Base-by-base conservation (phyloP, 1,140 invertebrate genomes). In the Caenorhabditis brenneri region DNA sequence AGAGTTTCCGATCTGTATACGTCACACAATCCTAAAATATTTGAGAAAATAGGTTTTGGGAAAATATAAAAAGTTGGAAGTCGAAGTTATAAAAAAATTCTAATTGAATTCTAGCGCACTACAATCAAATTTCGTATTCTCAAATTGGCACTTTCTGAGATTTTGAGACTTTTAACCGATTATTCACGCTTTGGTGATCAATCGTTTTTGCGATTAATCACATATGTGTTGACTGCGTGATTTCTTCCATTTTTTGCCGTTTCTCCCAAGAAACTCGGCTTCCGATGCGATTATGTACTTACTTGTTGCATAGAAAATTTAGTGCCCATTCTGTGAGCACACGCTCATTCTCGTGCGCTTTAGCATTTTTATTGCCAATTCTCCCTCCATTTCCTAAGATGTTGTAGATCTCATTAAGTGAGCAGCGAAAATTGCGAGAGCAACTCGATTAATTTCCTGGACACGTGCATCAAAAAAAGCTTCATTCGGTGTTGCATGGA, bases 271-370 rank as follows among this genome's bases (percentile, higher is more conserved):
- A 24, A 42, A 74, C 22, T 42, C 29, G 65, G 36, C 36, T 74
- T 74, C 65, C 65, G 65, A 74, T 74, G 33, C 65, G 65, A 74
- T 74, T 74, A 74, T 74, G 33, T 46, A 74, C 58, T 65, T 65
- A 65, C 58, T 65, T 36, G 65, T 74, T 74, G 33, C 65, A 74
- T 74, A 27, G n/a, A 74, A 74, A 42, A 74, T 42, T 46, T 74
- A 27, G n/a, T 46, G 36, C 19, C 27, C 29, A 42, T 74, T 74
- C 36, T 74, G 6, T 9, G 33, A 33, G 22, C 53, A 55, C 51
- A 27, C 24, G 24, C 51, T 27, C 51, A 27, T 12, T 55, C 24
- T 55, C 53, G 58, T 36, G 58, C 31, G 31, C 16, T 65, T 39
- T 36, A 19, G 31, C 33, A 33, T 36, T 65, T 65, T 65, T 39